These are phyloP conservation scores for Adoxophyes honmai DNA, from an alignment of 1,140 invertebrate genomes.

Conservation along the genomic window DNA sequence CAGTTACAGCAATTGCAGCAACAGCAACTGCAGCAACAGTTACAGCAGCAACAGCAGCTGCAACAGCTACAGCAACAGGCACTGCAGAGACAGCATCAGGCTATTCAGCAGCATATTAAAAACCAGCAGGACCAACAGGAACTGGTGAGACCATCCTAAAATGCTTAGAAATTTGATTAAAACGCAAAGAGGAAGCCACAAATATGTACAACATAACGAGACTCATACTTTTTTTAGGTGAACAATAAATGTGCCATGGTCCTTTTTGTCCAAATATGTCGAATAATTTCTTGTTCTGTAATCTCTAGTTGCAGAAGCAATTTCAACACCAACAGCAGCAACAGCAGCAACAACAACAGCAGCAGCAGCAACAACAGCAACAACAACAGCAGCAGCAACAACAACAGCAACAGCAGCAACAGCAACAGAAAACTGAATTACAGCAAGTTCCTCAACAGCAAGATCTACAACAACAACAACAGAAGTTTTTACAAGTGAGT, in stretches of 20 bases:
- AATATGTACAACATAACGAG: too few species aligned
- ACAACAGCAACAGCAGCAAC: conserved; percentile 23
- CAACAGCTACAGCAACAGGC: conserved; percentile 57
- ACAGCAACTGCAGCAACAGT: conserved; percentile 52
- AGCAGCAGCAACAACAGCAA: conserved; percentile 46
- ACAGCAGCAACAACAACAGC: conserved; percentile 39
- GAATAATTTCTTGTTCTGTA: conserved; percentile 6
- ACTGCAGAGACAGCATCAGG: conserved; percentile 50
- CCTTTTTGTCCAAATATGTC: too few species aligned
- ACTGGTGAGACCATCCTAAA: too few species aligned
- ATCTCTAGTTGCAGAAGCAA: conserved; percentile 53
- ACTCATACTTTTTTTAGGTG: too few species aligned
- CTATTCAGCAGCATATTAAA: conserved; percentile 66
- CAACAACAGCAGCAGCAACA: conserved; percentile 29
- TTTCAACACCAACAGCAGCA: conserved; percentile 51
- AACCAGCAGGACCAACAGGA: conserved; percentile 70
- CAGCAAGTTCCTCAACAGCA: conserved; percentile 62
- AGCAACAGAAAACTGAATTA: conserved; percentile 46
- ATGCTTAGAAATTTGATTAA: too few species aligned
- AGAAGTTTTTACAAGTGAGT: conserved; percentile 67
- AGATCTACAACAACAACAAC: conserved; percentile 63
- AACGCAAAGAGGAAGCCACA: too few species aligned
- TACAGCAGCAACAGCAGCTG: conserved; percentile 48
- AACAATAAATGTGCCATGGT: too few species aligned
- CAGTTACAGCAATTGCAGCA: conserved; percentile 72